phyloP scores from a whole-genome alignment of 2,797 vertebrate species.

The Morelia viridis region DNA sequence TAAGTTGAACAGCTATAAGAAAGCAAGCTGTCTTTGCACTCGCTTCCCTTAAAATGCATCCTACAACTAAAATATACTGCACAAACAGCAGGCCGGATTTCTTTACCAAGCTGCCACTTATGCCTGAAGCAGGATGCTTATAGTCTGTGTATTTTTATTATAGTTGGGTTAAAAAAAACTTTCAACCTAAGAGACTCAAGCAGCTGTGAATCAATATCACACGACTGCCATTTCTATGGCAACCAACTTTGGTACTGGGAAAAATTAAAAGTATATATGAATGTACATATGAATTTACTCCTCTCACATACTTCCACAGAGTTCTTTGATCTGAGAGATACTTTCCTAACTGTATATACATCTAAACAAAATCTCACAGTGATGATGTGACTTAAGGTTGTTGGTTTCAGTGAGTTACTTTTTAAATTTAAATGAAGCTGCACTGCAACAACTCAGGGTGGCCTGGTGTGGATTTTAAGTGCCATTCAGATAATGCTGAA shows the following conservation, averaged over 20 bases:
- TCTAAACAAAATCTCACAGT: neutral
- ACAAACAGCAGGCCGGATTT: conserved; percentile 59
- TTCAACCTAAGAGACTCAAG: conserved; percentile 51
- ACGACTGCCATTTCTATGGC: conserved; percentile 57
- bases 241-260: conserved; percentile 49
- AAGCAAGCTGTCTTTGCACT: conserved; percentile 62
- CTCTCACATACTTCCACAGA: neutral
- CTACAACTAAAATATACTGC: conserved; percentile 64
- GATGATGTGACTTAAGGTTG: neutral
- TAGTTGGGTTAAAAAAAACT: conserved; percentile 31
- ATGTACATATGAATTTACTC: neutral
- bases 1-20: conserved; percentile 59
- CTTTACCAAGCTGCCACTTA: conserved; percentile 53
- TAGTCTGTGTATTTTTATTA: conserved; percentile 64
- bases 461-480: neutral
- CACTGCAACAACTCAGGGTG: neutral
- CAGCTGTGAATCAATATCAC: conserved; percentile 65
- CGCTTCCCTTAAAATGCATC: conserved; percentile 46
- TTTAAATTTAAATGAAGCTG: conserved; percentile 20
- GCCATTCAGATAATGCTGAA: neutral
- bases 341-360: conserved; percentile 9
- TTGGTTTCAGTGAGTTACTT: neutral
- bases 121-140: conserved; percentile 58
- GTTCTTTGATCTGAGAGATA: conserved; percentile 9
- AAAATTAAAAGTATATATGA: neutral